Evolutionary conservation across 1,140 invertebrate species (phyloP).

Genomic region (Apis cerana): DNA sequence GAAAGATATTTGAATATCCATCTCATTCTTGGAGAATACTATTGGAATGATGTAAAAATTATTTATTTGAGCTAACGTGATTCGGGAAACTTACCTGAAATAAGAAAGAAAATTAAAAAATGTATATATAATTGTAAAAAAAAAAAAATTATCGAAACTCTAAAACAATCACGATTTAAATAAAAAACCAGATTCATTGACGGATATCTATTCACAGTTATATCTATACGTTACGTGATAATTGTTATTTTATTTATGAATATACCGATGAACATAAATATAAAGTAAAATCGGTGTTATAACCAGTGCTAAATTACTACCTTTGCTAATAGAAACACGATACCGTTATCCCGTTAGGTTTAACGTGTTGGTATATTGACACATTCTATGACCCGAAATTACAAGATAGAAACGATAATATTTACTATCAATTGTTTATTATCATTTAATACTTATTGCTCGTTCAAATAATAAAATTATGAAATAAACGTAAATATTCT

Average conservation of each 20-base stretch:
- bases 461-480: too few relatives aligned
- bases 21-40: conserved; percentile 2
- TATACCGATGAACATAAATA: background rate
- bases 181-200: too few relatives aligned
- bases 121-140: background rate
- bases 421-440: background rate
- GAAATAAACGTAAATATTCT: too few relatives aligned
- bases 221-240: background rate
- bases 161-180: too few relatives aligned
- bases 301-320: conserved; percentile 32
- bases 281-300: background rate
- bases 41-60: too few relatives aligned
- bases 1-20: background rate
- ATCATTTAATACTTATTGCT: too few relatives aligned
- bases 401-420: conserved; percentile 19
- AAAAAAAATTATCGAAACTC: background rate
- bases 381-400: conserved; percentile 4
- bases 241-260: background rate
- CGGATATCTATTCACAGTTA: too few relatives aligned
- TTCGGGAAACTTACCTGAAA: conserved; percentile 41
- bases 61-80: background rate
- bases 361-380: background rate
- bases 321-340: conserved; percentile 9
- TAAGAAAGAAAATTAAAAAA: conserved; percentile 8
- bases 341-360: conserved; percentile 26